Base-by-base conservation (phyloP, 2,888 invertebrate genomes). In the Drosophila birchii region DNA sequence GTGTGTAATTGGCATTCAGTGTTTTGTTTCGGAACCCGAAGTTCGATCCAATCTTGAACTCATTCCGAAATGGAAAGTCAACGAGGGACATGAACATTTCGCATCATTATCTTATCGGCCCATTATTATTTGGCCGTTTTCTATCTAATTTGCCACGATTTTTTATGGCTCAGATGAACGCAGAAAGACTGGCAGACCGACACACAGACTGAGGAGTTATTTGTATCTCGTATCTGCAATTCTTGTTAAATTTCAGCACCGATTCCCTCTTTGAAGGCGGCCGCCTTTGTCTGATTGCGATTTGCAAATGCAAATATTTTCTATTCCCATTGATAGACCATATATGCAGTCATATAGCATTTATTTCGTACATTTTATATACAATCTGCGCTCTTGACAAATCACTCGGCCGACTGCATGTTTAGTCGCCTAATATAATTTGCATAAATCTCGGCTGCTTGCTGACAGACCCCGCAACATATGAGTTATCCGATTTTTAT, bases 401-500 rank as follows among this genome's bases (percentile, higher is more conserved):
- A 69, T 69, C 60, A 51, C 51, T 32, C 14, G 20, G 20, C 39
- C 23, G 34, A 49, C 56, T 68, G 71, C 54, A 51, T 67, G 75
- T 77, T 88, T 62, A 61, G 54, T 44, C 26, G 23, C 61, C 64
- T 64, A 68, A 56, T 32, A 16, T 53, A 64, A 88, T 86, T 83
- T 78, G 80, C 88, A 83, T 88, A 88, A 72, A 71, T 71, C 70
- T 62, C 49, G 29, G 45, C 63, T 49, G 55, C 38, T 49, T 68
- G 86, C 80, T 86, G 88, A 82, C 88, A 88, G 80, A 14, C 49
- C 66, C 23, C 43, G 32, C 41, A 76, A 67, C 75, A 69, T 86
- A 82, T 78, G 83, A 88, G 88, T 86, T 88, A 82, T 82, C 82
- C 75, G 82, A 82, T 88, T 81, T 78, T 78, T 88, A 82, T 82